phyloP scores from a whole-genome alignment of 2,888 invertebrate genomes.

The Acleris holmiana region DNA sequence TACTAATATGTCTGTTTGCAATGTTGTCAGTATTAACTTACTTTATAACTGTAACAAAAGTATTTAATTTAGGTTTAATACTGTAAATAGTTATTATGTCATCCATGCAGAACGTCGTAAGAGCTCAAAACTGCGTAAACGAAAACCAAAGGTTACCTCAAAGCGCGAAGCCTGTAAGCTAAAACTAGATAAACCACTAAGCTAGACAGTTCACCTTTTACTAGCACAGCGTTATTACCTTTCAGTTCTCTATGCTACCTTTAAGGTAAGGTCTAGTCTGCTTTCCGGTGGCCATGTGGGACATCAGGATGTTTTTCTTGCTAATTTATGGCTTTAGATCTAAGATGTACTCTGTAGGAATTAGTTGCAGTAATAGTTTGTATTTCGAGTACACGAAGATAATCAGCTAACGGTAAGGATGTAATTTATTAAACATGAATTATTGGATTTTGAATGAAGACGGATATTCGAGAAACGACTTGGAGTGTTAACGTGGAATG shows the following conservation, averaged over 20 bases:
- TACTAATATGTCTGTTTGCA: too few species aligned
- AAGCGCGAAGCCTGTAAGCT: conserved; percentile 1
- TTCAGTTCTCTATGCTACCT: conserved; percentile 7
- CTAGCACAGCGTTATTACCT: conserved; percentile 11
- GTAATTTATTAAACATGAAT: not conserved
- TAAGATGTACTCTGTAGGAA: conserved; percentile 22
- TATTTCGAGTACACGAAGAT: conserved; percentile 3
- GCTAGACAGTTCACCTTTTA: conserved; percentile 4
- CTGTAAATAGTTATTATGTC: not conserved
- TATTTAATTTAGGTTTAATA: too few species aligned
- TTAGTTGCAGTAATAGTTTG: conserved; percentile 9
- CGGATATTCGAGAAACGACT: too few species aligned
- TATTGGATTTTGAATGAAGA: too few species aligned
- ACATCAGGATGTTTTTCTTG: conserved; percentile 36
- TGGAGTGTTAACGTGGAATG: too few species aligned
- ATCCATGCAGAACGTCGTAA: not conserved
- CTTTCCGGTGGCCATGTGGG: conserved; percentile 34
- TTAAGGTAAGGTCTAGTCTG: conserved; percentile 31
- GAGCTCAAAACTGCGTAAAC: not conserved
- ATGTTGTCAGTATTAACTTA: too few species aligned
- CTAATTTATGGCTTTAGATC: conserved; percentile 30
- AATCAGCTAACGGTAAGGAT: not conserved
- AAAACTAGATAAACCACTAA: conserved; percentile 3
- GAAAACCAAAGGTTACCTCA: not conserved
- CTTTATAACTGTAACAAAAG: too few species aligned